Base-by-base conservation (phyloP, 2,113 vertebrate genomes). In the Sporophila hypoxantha region DNA sequence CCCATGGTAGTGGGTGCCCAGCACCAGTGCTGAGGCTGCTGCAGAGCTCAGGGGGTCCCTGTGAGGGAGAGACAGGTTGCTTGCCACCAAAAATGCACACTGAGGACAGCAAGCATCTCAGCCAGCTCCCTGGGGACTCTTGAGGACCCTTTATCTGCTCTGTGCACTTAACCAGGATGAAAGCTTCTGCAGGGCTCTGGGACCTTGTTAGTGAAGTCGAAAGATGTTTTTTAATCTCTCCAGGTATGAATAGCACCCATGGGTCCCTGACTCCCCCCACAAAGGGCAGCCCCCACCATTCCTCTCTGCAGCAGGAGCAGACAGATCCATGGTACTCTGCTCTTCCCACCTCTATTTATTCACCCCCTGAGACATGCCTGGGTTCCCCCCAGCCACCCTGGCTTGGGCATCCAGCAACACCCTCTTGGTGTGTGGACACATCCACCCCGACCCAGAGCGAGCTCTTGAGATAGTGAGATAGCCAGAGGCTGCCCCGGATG, bases 341-440 rank as follows among this genome's bases (percentile, higher is more conserved):
- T 50, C n/a, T 74, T 73, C 29, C 50, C 25, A 49, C 18, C 29
- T 5, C 17, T 16, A 16, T 29, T 81, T 71, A 59, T 66, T 65
- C 36, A 60, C 4, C 12, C 27, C 12, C 11, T 5, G 10, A 68
- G 47, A 44, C 32, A 42, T 18, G 34, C 20, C 49, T 77, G 17
- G 69, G 56, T 14, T 68, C 39, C 34, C 46, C 37, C 47, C 55
- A 80, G 36, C 47, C 68, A 55, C 30, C 30, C 56, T 19, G 42
- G 17, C 26, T 39, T 66, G 89, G 61, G 76, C 69, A 92, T 93
- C 83, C 74, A 94, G 66, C 61, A 75, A 88, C 94, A 95, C 88
- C 74, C 55, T 89, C 94, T 95, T 88, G 88, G 80, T 0, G 39
- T 83, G 93, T 0, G 0, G 88, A 95, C 90, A 53, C 9, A 41